Evolutionary conservation across 2,113 vertebrate genomes (phyloP).

Genomic region (Pardalotus punctatus): DNA sequence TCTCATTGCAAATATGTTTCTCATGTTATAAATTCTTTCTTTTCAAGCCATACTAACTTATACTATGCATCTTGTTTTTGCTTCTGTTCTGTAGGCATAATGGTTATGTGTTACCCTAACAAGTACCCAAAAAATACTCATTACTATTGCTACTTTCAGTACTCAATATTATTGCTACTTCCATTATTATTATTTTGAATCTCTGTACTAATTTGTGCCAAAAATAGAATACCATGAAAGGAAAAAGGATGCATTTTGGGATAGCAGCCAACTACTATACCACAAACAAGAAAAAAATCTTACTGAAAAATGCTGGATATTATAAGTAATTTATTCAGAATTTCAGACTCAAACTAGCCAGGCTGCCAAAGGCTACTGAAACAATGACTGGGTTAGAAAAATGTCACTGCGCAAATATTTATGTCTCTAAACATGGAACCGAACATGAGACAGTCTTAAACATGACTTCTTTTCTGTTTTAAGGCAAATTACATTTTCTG

Average conservation of each 20-base stretch:
- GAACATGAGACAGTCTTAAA: neutral
- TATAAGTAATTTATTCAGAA: neutral
- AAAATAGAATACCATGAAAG: neutral
- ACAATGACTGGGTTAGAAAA: neutral
- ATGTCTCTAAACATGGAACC: neutral
- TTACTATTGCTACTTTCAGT: neutral
- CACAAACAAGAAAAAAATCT: neutral
- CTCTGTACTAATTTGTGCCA: neutral
- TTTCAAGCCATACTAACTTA: neutral
- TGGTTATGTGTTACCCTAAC: neutral
- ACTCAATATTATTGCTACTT: neutral
- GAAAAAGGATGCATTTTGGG: neutral
- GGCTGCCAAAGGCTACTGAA: constrained; percentile 24
- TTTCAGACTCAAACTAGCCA: neutral
- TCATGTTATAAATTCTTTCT: neutral
- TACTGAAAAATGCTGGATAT: neutral
- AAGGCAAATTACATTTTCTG: neutral
- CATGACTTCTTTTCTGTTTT: neutral
- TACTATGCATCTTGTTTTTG: neutral
- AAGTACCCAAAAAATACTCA: neutral
- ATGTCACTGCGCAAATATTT: constrained; percentile 22
- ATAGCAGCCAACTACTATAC: neutral
- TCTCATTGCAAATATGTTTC: neutral
- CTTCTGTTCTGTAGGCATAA: neutral
- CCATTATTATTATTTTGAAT: neutral